Evolutionary conservation across 2,797 vertebrate genomes (phyloP), one percentile per base, ranked within the genome.

Genomic region (Epinephelus malabaricus): DNA sequence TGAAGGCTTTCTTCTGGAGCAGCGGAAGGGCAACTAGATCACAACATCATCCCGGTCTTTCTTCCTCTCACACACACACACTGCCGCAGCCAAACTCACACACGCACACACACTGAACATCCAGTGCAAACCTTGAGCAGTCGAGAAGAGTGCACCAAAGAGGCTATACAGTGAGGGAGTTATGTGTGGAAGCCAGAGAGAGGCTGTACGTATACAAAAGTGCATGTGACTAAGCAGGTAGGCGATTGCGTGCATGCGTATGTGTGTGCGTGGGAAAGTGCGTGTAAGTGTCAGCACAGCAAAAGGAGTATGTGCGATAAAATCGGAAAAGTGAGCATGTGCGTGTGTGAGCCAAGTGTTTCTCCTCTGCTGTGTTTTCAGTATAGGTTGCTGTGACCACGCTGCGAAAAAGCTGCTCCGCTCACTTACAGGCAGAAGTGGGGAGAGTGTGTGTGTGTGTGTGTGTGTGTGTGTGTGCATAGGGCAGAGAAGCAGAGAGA

Each of bases 321-420:
- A 51, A 66, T 23, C n/a, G 30, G 40, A 58, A 54, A 67, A 84
- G 70, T 69, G 14, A 69, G 69, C 56, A 66, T 59, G 62, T 2
- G 65, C 2, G 25, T 69, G 63, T 54, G 51, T 60, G 64, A 69
- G 74, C 68, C 69, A 69, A 85, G 82, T 76, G 89, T 80, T 82
- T 88, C 72, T 90, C 79, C 78, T 89, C 60, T 56, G 78, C 73
- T 82, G 70, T 65, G 68, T 71, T 65, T 81, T 79, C 25, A 15
- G 77, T 79, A 53, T 46, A 78, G 30, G 65, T 84, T 83, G 76
- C 80, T 78, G 65, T 70, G 66, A 76, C 78, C 81, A 88, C 19
- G 62, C 73, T 69, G 80, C 55, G 18, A 86, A 90, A 81, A 88
- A 69, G 78, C 85, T 81, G 86, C 78, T 83, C 76, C 13, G 60